Evolutionary conservation across 2,113 vertebrate genomes (phyloP).

Genomic region (Pteruthius melanotis): DNA sequence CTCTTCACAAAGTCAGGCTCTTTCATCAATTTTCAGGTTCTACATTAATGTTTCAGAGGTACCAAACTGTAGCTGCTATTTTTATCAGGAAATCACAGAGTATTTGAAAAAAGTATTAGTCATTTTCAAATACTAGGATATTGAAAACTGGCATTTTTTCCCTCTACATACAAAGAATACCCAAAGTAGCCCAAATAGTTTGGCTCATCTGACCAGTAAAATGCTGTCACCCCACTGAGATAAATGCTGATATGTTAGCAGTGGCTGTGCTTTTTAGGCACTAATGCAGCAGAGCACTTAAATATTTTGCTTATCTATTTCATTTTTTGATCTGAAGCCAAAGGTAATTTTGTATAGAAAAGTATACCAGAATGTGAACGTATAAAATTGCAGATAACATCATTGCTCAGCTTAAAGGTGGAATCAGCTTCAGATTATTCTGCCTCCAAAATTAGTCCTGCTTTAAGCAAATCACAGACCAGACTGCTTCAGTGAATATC

Average conservation of each 20-base stretch:
- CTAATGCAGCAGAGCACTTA: background rate
- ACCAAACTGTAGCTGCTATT: background rate
- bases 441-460: background rate
- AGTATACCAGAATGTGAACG: background rate
- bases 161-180: background rate
- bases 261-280: background rate
- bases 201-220: background rate
- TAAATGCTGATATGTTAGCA: background rate
- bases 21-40: background rate
- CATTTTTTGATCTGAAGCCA: background rate
- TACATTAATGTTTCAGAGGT: background rate
- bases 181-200: background rate
- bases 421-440: background rate
- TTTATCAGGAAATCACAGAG: background rate
- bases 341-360: background rate
- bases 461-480: background rate
- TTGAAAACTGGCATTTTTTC: background rate
- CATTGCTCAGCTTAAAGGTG: background rate
- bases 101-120: too few relatives aligned
- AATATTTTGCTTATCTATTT: background rate
- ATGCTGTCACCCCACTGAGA: background rate
- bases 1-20: background rate
- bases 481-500: background rate
- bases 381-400: background rate
- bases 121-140: too few relatives aligned